Evolutionary conservation across 1,140 invertebrate genomes (phyloP).

Genomic region (Papilio glaucus): DNA sequence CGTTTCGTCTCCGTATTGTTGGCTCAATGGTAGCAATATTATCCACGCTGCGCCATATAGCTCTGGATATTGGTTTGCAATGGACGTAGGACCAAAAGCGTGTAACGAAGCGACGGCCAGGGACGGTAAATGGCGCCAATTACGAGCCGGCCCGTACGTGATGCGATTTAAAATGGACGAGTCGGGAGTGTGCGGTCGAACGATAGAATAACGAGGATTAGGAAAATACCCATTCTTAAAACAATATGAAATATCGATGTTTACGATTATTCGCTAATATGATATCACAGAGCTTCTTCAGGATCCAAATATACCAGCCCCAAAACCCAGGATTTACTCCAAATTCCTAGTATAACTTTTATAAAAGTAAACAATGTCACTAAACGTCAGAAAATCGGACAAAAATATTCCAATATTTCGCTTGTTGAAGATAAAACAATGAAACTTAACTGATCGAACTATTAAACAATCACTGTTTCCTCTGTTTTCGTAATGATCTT

Average conservation of each 20-base stretch:
- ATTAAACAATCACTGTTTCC: too few relatives aligned
- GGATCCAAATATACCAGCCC: too few relatives aligned
- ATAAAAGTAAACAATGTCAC: too few relatives aligned
- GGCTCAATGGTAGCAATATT: not conserved
- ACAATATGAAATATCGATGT: not conserved
- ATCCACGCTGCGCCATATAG: constrained; percentile 41
- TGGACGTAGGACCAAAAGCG: constrained; percentile 59
- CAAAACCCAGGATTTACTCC: too few relatives aligned
- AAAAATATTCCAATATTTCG: too few relatives aligned
- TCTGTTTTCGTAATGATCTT: too few relatives aligned
- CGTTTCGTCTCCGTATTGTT: not conserved
- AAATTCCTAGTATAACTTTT: too few relatives aligned
- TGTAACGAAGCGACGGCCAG: constrained; percentile 62
- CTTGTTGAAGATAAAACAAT: too few relatives aligned
- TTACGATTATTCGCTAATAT: constrained; percentile 28
- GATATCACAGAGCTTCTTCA: not conserved
- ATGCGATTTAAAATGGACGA: constrained; percentile 67
- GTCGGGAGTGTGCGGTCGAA: constrained; percentile 37
- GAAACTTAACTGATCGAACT: too few relatives aligned
- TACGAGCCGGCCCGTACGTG: constrained; percentile 77
- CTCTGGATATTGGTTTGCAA: constrained; percentile 56
- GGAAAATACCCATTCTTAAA: not conserved
- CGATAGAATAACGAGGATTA: constrained; percentile 53
- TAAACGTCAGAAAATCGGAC: too few relatives aligned
- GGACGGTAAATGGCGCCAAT: constrained; percentile 78